phyloP scores from a whole-genome alignment of 2,113 vertebrate species.

The Mesocricetus auratus region DNA sequence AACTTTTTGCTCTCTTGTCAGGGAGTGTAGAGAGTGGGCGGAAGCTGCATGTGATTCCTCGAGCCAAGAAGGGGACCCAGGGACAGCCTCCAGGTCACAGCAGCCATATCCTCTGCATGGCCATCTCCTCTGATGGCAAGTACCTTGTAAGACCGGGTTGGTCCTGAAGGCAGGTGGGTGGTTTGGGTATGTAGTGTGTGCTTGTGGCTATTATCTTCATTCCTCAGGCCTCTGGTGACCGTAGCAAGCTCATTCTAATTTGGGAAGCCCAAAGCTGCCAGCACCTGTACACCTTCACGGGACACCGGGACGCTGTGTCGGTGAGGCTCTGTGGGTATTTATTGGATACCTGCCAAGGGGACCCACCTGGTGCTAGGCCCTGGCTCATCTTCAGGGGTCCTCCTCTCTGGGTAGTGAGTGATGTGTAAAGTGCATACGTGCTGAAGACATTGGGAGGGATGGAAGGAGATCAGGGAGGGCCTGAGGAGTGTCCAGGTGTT shows the following conservation, averaged over 20 bases:
- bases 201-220: conserved; percentile 14
- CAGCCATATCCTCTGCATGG: conserved; percentile 93
- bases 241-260: conserved; percentile 95
- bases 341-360: neutral
- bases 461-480: neutral
- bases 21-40: conserved; percentile 95
- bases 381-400: neutral
- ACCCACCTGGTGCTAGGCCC: neutral
- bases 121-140: conserved; percentile 96
- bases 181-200: neutral
- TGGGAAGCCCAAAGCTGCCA: conserved; percentile 94
- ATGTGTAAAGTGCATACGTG: neutral
- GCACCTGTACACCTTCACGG: conserved; percentile 94
- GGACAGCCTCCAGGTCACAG: conserved; percentile 91
- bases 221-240: conserved; percentile 94
- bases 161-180: accelerated
- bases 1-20: conserved; percentile 72
- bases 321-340: conserved; percentile 80
- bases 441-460: neutral
- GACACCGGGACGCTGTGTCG: conserved; percentile 94
- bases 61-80: conserved; percentile 91
- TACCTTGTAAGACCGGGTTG: conserved; percentile 91
- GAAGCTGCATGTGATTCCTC: conserved; percentile 91
- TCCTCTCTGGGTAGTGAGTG: neutral
- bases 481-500: neutral